phyloP scores from a whole-genome alignment of 2,113 vertebrate genomes.

The Phasianus colchicus region DNA sequence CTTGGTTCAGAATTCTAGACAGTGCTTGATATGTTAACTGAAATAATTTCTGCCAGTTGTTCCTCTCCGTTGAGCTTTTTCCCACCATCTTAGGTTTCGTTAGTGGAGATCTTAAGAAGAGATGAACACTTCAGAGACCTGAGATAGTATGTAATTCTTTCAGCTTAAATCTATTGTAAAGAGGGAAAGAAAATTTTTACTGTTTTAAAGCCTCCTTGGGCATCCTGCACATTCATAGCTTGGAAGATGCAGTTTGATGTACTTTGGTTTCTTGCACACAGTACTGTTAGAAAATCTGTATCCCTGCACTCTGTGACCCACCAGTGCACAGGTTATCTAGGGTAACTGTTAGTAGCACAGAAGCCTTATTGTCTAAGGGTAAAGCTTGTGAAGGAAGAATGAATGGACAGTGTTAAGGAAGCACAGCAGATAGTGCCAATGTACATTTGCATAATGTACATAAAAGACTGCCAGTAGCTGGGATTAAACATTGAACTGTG shows the following conservation, averaged over 20 bases:
- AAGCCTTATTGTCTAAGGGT: background rate
- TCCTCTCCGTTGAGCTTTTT: background rate
- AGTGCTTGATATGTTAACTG: background rate
- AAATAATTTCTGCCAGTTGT: background rate
- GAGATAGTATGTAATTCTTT: background rate
- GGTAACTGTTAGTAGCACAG: background rate
- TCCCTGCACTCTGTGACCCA: background rate
- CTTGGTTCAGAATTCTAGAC: background rate
- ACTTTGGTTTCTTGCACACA: background rate
- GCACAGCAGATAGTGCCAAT: background rate
- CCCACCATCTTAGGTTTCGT: background rate
- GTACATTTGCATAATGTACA: background rate
- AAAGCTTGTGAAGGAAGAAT: background rate
- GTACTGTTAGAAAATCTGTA: background rate
- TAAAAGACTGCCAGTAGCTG: background rate
- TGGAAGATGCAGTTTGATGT: background rate
- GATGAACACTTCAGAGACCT: background rate
- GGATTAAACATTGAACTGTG: background rate
- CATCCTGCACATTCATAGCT: background rate
- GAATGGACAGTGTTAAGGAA: background rate
- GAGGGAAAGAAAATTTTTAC: background rate
- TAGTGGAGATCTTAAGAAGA: background rate
- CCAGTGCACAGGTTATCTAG: fast-evolving
- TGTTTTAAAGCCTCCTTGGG: background rate
- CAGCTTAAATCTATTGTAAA: background rate